Percentiles rank a stretch among this genome's conserved stretches.
Evolutionary conservation across 1,140 invertebrate species (phyloP).

Genomic region (Geopemphigus sp.): DNA sequence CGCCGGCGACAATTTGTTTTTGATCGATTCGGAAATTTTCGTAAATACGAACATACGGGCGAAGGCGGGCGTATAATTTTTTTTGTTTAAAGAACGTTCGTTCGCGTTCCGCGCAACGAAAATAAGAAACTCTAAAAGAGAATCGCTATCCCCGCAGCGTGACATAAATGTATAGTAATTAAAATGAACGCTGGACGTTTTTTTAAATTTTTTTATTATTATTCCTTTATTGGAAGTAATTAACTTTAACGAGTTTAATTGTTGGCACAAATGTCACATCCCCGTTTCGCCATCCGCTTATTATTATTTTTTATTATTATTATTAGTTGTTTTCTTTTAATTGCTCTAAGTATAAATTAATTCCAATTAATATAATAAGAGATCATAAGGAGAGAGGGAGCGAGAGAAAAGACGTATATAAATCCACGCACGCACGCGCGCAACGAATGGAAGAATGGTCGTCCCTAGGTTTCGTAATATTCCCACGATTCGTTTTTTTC

Average conservation of each 20-base stretch:
- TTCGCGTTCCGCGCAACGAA: constrained; percentile 26
- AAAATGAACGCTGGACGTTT: constrained; percentile 48
- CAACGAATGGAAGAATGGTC: no score
- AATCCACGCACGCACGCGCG: constrained; percentile 35
- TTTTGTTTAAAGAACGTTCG: constrained; percentile 10
- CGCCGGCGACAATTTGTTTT: background rate
- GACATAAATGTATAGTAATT: constrained; percentile 49
- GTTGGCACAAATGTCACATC: constrained; percentile 50
- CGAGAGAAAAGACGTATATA: background rate
- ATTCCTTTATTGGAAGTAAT: constrained; percentile 49
- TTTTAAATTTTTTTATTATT: constrained; percentile 50
- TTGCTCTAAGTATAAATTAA: constrained; percentile 49
- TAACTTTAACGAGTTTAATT: constrained; percentile 50
- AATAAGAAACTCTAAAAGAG: constrained; percentile 42
- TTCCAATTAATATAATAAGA: constrained; percentile 49
- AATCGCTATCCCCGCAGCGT: constrained; percentile 45
- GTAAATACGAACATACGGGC: background rate
- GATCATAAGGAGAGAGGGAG: constrained; percentile 38
- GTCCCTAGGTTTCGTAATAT: background rate
- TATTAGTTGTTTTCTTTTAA: constrained; percentile 50
- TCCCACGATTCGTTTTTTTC: no score
- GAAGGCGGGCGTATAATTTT: no score
- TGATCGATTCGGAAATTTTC: constrained; percentile 16
- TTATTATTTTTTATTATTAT: background rate
- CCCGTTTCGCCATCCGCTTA: constrained; percentile 49